A percentile compares a stretch with the other conserved stretches of the same genome.
These are phyloP conservation scores for Tauraco hartlaubi DNA, from an alignment of 2,797 vertebrate species.

Conservation along the genomic window DNA sequence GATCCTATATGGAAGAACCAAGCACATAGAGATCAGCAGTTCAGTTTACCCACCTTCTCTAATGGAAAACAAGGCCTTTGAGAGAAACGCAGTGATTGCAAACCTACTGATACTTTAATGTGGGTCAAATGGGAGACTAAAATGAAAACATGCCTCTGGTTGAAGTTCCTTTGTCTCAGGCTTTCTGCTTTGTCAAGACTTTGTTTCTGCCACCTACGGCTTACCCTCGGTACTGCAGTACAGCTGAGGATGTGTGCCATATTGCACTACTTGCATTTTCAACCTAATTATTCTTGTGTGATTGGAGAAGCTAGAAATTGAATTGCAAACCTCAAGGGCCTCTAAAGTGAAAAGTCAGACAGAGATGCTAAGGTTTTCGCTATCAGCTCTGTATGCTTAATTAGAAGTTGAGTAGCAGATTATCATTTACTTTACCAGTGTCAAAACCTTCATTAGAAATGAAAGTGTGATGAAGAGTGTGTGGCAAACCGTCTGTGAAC, in stretches of 20 bases:
- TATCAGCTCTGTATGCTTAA: constrained; percentile 33
- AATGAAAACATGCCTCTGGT: background rate
- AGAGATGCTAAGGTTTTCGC: constrained; percentile 22
- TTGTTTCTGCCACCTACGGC: background rate
- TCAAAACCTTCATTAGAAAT: constrained; percentile 44
- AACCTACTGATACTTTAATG: rapidly evolving
- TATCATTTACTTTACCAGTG: constrained; percentile 7
- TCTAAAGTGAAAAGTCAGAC: constrained; percentile 24
- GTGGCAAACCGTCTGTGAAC: constrained; percentile 36
- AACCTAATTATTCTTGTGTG: background rate
- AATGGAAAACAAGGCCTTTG: background rate
- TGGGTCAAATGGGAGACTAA: background rate
- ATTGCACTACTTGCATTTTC: constrained; percentile 17
- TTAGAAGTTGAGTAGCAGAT: constrained; percentile 56
- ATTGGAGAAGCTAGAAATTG: constrained; percentile 42
- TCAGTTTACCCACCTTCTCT: background rate
- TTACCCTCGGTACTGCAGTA: background rate
- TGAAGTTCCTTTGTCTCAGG: background rate
- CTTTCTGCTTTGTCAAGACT: background rate
- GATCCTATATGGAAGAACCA: background rate
- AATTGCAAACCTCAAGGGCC: constrained; percentile 49
- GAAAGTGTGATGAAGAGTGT: background rate
- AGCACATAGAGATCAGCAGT: background rate
- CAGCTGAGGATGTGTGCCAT: background rate
- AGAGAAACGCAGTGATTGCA: background rate